phyloP scores from a whole-genome alignment of 2,797 vertebrate genomes.

The Trematomus bernacchii region DNA sequence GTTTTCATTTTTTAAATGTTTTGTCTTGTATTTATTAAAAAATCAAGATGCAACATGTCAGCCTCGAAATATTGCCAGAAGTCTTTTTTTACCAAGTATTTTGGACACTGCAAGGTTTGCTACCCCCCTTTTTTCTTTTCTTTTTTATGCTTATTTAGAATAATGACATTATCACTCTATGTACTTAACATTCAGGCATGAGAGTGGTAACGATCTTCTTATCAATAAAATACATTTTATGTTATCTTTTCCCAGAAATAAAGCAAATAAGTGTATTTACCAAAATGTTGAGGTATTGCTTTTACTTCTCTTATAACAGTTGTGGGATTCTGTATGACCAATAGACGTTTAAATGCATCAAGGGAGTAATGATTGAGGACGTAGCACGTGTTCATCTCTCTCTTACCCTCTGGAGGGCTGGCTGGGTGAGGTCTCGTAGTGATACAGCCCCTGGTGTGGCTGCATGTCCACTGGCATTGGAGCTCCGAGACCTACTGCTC shows the following conservation, averaged over 20 bases:
- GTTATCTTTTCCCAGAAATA: background rate
- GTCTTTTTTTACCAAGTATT: background rate
- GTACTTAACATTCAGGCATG: background rate
- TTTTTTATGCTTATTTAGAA: background rate
- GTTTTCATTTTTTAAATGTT: background rate
- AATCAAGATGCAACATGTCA: background rate
- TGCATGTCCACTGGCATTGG: conserved; percentile 90
- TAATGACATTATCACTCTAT: background rate
- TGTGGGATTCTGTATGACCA: background rate
- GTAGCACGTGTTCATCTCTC: background rate
- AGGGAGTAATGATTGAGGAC: background rate
- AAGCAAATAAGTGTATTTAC: background rate
- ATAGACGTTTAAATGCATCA: background rate
- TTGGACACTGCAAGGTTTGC: background rate
- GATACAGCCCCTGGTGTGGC: conserved; percentile 88
- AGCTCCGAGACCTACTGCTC: conserved; percentile 75
- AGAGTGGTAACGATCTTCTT: background rate
- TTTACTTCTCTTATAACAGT: background rate
- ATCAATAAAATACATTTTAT: background rate
- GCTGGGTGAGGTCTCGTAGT: conserved; percentile 83
- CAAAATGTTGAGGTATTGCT: background rate
- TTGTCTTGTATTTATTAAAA: background rate
- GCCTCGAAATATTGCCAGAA: background rate
- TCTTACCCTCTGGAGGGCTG: conserved; percentile 87
- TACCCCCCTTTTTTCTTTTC: background rate